Conservation (phyloP, 2,888 invertebrate species). For the Fabriciana adippe region DNA sequence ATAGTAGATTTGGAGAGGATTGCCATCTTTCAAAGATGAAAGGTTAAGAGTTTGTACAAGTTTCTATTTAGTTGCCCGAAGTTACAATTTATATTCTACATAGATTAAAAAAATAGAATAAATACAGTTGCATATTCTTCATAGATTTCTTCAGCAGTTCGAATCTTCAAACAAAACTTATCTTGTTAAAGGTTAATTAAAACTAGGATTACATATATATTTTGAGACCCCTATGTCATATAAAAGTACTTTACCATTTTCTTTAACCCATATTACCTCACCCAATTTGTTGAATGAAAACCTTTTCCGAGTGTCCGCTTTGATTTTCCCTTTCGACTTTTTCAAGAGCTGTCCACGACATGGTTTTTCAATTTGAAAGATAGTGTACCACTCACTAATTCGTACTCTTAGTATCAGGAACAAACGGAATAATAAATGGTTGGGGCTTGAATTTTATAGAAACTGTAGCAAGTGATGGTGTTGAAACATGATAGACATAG, state of each 20-base stretch:
- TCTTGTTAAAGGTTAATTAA: too few relatives aligned
- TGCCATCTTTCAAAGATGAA: conserved; percentile 7
- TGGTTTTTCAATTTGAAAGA: conserved; percentile 72
- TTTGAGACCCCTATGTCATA: too few relatives aligned
- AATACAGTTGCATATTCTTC: too few relatives aligned
- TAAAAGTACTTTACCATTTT: too few relatives aligned
- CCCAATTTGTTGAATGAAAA: conserved; percentile 47
- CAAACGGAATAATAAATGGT: conserved; percentile 20
- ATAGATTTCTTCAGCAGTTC: too few relatives aligned
- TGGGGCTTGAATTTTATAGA: not conserved
- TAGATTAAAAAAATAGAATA: too few relatives aligned
- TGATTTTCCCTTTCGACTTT: conserved; percentile 64
- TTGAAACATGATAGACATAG: too few relatives aligned
- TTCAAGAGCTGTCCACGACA: conserved; percentile 59
- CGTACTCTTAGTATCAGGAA: conserved; percentile 36
- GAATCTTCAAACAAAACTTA: too few relatives aligned
- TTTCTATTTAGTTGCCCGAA: too few relatives aligned
- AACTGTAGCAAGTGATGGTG: not conserved
- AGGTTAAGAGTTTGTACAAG: not conserved
- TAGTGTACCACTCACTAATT: conserved; percentile 54
- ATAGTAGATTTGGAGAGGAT: conserved; percentile 22
- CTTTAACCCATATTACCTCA: conserved; percentile 23
- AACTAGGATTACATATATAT: too few relatives aligned
- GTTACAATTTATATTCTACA: too few relatives aligned
- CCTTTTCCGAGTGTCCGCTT: conserved; percentile 54